Percentiles rank a stretch among this genome's conserved stretches.
Evolutionary conservation across 2,113 vertebrate species (phyloP).

Genomic region (Lampris incognitus): DNA sequence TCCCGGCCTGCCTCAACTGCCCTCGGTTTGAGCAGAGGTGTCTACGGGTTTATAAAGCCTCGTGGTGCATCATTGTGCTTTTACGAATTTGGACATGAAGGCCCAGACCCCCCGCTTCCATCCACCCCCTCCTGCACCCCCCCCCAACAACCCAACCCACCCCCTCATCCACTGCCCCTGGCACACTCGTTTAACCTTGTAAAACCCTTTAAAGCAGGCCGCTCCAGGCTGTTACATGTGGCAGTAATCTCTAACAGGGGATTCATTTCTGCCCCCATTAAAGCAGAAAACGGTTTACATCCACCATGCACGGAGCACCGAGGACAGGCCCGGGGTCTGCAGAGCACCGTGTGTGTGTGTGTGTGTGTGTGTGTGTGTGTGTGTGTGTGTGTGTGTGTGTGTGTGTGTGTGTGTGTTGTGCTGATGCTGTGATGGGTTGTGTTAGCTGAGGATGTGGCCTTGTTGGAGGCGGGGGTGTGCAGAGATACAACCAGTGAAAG

Average conservation of each 20-base stretch:
- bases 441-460: conserved; percentile 47
- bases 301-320: conserved; percentile 60
- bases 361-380: conserved; percentile 12
- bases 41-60: conserved; percentile 75
- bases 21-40: conserved; percentile 40
- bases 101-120: conserved; percentile 8
- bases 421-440: conserved; percentile 1
- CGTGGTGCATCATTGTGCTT: conserved; percentile 65
- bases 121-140: not conserved
- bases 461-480: too few species aligned
- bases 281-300: conserved; percentile 52
- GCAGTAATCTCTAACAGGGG: conserved; percentile 71
- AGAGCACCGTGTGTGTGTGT: conserved; percentile 16
- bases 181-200: conserved; percentile 76
- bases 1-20: conserved; percentile 51
- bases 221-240: conserved; percentile 72
- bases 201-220: conserved; percentile 70
- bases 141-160: conserved; percentile 3
- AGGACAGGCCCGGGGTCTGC: conserved; percentile 45
- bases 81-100: conserved; percentile 63
- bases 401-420: conserved; percentile 6
- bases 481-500: conserved; percentile 36
- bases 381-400: conserved; percentile 16
- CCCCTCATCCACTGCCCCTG: conserved; percentile 40
- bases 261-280: conserved; percentile 69